Evolutionary conservation across 92 coral and sea anemone genomes (phyloP).

Genomic region (Plumapathes pennacea): DNA sequence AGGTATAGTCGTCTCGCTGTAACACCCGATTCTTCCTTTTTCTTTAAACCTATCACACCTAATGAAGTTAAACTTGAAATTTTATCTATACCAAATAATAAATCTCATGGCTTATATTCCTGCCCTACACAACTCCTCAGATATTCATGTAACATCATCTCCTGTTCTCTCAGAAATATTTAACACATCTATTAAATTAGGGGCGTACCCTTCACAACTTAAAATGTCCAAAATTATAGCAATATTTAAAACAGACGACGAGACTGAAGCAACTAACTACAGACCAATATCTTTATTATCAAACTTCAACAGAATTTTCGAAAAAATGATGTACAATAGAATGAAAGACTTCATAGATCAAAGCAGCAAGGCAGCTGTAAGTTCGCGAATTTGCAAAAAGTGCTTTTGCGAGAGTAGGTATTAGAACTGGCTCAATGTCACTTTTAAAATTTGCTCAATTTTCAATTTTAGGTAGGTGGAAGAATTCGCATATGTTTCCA

Average conservation of each 20-base stretch:
- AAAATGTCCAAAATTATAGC: constrained; percentile 32
- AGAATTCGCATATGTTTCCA: too few relatives aligned
- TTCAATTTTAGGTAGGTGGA: too few relatives aligned
- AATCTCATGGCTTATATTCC: constrained; percentile 33
- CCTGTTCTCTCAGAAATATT: constrained; percentile 5
- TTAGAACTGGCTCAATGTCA: too few relatives aligned
- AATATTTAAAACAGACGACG: constrained; percentile 42
- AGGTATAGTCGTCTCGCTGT: too few relatives aligned
- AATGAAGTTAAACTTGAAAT: constrained; percentile 18
- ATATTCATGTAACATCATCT: constrained; percentile 2
- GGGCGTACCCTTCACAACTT: constrained; percentile 29
- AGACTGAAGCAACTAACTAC: constrained; percentile 28
- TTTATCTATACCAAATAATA: constrained; percentile 11
- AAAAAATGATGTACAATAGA: constrained; percentile 45
- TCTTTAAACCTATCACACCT: constrained; percentile 13
- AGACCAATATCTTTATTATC: constrained; percentile 28
- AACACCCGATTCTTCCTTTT: constrained; percentile 21
- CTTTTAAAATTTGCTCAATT: too few relatives aligned
- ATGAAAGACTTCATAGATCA: too few relatives aligned
- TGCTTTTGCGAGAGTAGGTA: too few relatives aligned
- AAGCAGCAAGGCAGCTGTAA: too few relatives aligned
- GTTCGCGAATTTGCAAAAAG: too few relatives aligned
- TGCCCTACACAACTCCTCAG: constrained; percentile 15
- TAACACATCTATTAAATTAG: constrained; percentile 12
- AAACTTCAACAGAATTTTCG: constrained; percentile 34